Conservation (phyloP, 2,888 invertebrate genomes). For the Pyrochroa serraticornis region DNA sequence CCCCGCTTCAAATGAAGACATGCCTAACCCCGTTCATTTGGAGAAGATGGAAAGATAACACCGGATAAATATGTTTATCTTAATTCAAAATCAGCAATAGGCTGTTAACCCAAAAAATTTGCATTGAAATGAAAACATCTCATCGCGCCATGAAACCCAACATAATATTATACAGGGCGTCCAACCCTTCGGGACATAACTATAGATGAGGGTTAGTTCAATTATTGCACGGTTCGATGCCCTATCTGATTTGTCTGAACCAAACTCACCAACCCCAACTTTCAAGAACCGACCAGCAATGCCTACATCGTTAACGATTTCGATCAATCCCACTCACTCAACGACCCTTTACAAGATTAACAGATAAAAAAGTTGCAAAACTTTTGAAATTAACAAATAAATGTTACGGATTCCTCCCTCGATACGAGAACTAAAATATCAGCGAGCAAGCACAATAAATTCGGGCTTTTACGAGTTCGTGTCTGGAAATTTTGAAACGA, state of each 20-base stretch:
- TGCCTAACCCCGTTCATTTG: not conserved
- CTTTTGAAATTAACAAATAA: too few species aligned
- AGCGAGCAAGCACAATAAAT: too few species aligned
- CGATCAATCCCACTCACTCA: too few species aligned
- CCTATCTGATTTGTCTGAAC: slow-evolving; percentile 43
- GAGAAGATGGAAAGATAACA: slow-evolving; percentile 40
- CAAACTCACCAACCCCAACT: slow-evolving; percentile 1
- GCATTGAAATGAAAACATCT: slow-evolving; percentile 31
- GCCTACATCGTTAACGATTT: slow-evolving; percentile 7
- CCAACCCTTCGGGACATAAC: slow-evolving; percentile 38
- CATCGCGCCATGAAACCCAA: not conserved
- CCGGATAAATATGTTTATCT: slow-evolving; percentile 40
- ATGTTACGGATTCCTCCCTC: too few species aligned
- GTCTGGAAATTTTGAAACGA: too few species aligned
- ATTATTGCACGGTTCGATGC: slow-evolving; percentile 45
- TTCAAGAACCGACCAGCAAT: slow-evolving; percentile 4
- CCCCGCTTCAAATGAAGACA: slow-evolving; percentile 6
- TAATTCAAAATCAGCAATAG: slow-evolving; percentile 38
- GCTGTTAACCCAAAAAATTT: slow-evolving; percentile 29
- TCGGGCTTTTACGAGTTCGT: too few species aligned
- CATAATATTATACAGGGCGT: slow-evolving; percentile 20
- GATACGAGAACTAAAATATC: too few species aligned
- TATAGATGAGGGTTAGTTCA: slow-evolving; percentile 41
- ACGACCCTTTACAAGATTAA: too few species aligned
- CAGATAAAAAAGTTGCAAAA: too few species aligned